phyloP scores from a whole-genome alignment of 2,797 vertebrate genomes.

The Adelosebastes latens region DNA sequence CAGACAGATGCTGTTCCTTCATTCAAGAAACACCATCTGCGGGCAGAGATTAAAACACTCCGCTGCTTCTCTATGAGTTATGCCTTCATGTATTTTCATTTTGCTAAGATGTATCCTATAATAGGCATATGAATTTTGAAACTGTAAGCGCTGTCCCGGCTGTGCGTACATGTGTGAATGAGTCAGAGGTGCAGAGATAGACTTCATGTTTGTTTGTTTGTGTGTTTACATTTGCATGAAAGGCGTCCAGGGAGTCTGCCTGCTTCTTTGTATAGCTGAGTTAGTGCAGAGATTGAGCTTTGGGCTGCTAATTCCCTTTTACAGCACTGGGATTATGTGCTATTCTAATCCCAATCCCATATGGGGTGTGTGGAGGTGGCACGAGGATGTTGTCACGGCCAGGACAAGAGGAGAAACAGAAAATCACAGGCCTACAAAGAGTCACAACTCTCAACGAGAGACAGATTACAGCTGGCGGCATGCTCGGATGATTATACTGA shows the following conservation, averaged over 20 bases:
- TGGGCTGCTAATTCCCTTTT: slow-evolving; percentile 80
- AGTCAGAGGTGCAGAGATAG: not conserved
- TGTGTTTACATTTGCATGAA: slow-evolving; percentile 33
- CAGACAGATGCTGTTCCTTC: slow-evolving; percentile 62
- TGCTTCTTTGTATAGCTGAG: slow-evolving; percentile 49
- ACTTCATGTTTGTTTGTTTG: not conserved
- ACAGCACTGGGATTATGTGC: slow-evolving; percentile 79
- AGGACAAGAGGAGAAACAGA: slow-evolving; percentile 47
- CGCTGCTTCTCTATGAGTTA: slow-evolving; percentile 25
- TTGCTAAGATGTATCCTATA: not conserved
- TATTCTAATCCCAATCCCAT: slow-evolving; percentile 84
- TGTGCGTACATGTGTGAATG: not conserved
- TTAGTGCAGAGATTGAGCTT: slow-evolving; percentile 68
- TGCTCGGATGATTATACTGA: slow-evolving; percentile 22
- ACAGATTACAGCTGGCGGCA: slow-evolving; percentile 53
- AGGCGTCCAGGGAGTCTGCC: slow-evolving; percentile 22
- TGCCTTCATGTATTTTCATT: slow-evolving; percentile 27
- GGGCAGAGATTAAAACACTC: slow-evolving; percentile 61
- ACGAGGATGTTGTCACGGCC: slow-evolving; percentile 65
- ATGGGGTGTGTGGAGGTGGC: slow-evolving; percentile 74
- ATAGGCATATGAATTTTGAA: slow-evolving; percentile 8
- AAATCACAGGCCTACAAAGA: slow-evolving; percentile 47
- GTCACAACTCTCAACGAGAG: slow-evolving; percentile 38
- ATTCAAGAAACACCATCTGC: slow-evolving; percentile 70
- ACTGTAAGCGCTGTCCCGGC: not conserved